Evolutionary conservation across 2,797 vertebrate genomes (phyloP).

Genomic region (Notamacropus eugenii): DNA sequence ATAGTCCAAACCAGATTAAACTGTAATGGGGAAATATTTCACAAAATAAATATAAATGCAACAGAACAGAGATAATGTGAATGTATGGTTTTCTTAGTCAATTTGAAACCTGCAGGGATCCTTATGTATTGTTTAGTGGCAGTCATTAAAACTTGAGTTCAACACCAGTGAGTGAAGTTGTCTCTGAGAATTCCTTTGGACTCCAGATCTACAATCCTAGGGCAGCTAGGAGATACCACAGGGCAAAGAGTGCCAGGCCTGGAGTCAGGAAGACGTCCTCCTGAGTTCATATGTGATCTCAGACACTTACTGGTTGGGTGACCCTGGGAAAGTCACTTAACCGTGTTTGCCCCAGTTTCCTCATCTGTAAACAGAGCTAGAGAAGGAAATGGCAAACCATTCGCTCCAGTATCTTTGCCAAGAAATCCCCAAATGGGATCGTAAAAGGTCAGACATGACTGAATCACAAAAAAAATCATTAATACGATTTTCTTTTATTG

Average conservation of each 20-base stretch:
- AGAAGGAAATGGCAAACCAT: too few species aligned
- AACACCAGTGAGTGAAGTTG: not conserved
- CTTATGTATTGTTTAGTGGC: not conserved
- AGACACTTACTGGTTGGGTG: not conserved
- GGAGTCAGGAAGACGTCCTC: not conserved
- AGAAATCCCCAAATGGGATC: too few species aligned
- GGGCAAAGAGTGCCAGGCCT: not conserved
- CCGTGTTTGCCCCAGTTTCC: too few species aligned
- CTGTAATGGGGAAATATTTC: not conserved
- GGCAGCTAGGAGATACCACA: not conserved
- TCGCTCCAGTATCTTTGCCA: too few species aligned
- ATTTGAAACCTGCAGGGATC: not conserved
- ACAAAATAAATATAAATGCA: not conserved
- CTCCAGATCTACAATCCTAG: not conserved
- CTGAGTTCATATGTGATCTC: not conserved
- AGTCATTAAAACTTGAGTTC: not conserved
- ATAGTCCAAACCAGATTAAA: not conserved
- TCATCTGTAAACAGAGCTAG: too few species aligned
- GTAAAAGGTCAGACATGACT: too few species aligned
- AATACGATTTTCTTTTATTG: too few species aligned
- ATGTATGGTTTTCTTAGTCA: not conserved
- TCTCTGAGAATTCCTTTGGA: not conserved
- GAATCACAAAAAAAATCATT: too few species aligned
- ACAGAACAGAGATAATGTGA: not conserved
- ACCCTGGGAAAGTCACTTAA: too few species aligned